Percentiles rank a stretch among this genome's conserved stretches.
Evolutionary conservation across 35 echinoderm and acorn worm genomes (phyloP).

Genomic region (Amphiura filiformis): DNA sequence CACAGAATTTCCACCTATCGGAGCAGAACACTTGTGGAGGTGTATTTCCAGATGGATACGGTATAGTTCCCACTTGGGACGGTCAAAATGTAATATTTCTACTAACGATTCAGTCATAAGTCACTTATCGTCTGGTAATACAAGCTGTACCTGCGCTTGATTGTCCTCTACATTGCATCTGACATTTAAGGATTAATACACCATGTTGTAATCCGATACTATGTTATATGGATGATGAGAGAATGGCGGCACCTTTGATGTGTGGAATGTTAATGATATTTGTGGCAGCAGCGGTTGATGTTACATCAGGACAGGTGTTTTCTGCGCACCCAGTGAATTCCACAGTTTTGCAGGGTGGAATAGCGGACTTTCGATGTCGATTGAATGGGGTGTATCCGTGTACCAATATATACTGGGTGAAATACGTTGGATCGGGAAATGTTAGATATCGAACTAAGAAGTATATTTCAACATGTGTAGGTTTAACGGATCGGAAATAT

Average conservation of each 20-base stretch:
- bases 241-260: too few relatives aligned
- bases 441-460: neutral
- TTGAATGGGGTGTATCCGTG: neutral
- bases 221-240: too few relatives aligned
- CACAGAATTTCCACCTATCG: neutral
- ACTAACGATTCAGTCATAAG: neutral
- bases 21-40: neutral
- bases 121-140: too few relatives aligned
- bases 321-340: neutral
- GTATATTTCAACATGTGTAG: neutral
- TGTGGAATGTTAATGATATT: neutral
- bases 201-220: too few relatives aligned
- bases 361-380: neutral
- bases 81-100: neutral
- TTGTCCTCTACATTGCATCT: too few relatives aligned
- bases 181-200: too few relatives aligned
- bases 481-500: neutral
- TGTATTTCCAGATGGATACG: neutral
- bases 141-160: too few relatives aligned
- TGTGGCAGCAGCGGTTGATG: neutral
- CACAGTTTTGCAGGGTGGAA: neutral
- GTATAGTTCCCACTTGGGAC: neutral
- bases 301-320: neutral
- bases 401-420: neutral
- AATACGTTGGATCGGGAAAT: neutral